A percentile compares a stretch with the other conserved stretches of the same genome.
Conservation (phyloP, 2,113 vertebrate species). For the Centropus unirufus region DNA sequence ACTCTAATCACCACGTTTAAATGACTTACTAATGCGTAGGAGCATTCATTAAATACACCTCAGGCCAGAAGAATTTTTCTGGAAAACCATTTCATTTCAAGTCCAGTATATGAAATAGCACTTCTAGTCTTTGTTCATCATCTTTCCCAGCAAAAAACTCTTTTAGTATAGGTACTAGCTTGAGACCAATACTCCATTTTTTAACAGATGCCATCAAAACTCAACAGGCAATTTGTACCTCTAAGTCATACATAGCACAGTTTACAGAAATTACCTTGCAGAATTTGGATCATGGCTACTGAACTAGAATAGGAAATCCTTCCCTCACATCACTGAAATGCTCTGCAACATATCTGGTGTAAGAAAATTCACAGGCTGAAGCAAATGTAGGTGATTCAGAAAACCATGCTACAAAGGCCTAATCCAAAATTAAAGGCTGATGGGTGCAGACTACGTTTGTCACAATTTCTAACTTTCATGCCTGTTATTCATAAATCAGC, state of each 20-base stretch:
- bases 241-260: background rate
- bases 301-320: background rate
- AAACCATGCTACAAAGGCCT: background rate
- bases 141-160: background rate
- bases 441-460: background rate
- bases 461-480: background rate
- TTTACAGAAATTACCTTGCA: background rate
- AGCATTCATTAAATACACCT: background rate
- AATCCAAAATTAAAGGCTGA: background rate
- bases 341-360: background rate
- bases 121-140: background rate
- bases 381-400: background rate
- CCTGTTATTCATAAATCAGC: background rate
- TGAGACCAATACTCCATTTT: background rate
- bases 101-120: background rate
- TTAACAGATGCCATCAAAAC: background rate
- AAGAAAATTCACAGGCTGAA: background rate
- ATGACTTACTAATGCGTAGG: background rate
- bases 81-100: conserved; percentile 18
- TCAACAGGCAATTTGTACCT: background rate
- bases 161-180: background rate
- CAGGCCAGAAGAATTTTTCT: background rate
- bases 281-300: background rate
- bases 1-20: background rate
- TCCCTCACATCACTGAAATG: background rate